Conservation (phyloP, 1,140 invertebrate genomes). For the Tetranychus cinnabarinus region DNA sequence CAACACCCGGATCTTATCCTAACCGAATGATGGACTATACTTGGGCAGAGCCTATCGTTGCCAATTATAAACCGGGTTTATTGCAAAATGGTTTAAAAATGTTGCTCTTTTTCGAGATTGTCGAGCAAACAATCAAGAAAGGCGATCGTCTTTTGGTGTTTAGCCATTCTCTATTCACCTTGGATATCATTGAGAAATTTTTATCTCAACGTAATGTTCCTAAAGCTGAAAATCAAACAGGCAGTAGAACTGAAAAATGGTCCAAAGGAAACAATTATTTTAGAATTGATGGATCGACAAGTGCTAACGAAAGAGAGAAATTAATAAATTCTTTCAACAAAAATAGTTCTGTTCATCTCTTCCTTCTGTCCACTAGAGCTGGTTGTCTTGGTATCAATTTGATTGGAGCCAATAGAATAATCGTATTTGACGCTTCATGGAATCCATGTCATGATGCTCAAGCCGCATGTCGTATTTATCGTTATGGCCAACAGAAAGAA, state of each 20-base stretch:
- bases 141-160: conserved; percentile 87
- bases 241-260: conserved; percentile 34
- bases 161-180: conserved; percentile 80
- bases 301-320: conserved; percentile 74
- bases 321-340: conserved; percentile 92
- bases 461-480: conserved; percentile 87
- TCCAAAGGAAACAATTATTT: conserved; percentile 66
- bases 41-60: conserved; percentile 55
- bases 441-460: conserved; percentile 97
- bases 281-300: conserved; percentile 81
- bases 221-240: conserved; percentile 19
- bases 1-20: not conserved
- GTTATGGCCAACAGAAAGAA: conserved; percentile 80
- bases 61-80: conserved; percentile 60
- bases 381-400: conserved; percentile 84
- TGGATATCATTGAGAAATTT: conserved; percentile 92
- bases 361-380: conserved; percentile 83
- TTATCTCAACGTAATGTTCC: conserved; percentile 54
- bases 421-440: conserved; percentile 96
- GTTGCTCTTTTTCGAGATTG: conserved; percentile 71
- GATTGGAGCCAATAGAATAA: conserved; percentile 74
- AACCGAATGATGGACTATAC: not conserved
- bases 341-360: conserved; percentile 64
- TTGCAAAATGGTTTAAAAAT: conserved; percentile 89
- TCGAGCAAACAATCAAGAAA: conserved; percentile 59